Percentiles rank a stretch among this genome's conserved stretches.
Conservation (phyloP, 2,888 invertebrate species). For the Heteromyza rotundicornis region DNA sequence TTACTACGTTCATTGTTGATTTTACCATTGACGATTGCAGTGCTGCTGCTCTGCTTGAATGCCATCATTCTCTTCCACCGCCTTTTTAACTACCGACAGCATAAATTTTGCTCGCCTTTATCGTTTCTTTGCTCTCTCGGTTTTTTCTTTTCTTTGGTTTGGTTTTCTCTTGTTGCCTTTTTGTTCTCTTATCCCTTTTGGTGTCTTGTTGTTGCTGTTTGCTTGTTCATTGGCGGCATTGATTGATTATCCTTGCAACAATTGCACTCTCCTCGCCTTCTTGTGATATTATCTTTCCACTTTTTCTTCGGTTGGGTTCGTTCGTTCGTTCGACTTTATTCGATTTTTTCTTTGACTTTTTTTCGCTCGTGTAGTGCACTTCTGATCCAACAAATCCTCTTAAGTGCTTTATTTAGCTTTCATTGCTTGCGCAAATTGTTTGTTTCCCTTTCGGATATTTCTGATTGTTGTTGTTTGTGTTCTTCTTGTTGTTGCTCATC, state of each 20-base stretch:
- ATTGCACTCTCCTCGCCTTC: constrained; percentile 5
- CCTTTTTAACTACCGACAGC: no score
- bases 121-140: neutral
- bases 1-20: constrained; percentile 9
- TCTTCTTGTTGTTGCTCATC: neutral
- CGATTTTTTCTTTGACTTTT: neutral
- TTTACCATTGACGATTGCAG: neutral
- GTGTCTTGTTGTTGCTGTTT: constrained; percentile 18
- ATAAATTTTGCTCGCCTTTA: constrained; percentile 2
- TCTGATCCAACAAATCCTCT: constrained; percentile 35
- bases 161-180: neutral
- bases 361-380: constrained; percentile 8
- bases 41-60: constrained; percentile 2
- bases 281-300: neutral
- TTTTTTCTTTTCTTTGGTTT: neutral
- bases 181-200: no score
- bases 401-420: constrained; percentile 49
- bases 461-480: neutral
- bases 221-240: constrained; percentile 20
- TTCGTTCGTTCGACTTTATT: constrained; percentile 6
- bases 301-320: constrained; percentile 13
- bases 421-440: constrained; percentile 43
- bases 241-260: constrained; percentile 21
- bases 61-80: no score
- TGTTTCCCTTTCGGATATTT: constrained; percentile 24